A percentile compares a stretch with the other conserved stretches of the same genome.
Evolutionary conservation across 2,113 vertebrate species (phyloP).

Genomic region (Girardinichthys multiradiatus): DNA sequence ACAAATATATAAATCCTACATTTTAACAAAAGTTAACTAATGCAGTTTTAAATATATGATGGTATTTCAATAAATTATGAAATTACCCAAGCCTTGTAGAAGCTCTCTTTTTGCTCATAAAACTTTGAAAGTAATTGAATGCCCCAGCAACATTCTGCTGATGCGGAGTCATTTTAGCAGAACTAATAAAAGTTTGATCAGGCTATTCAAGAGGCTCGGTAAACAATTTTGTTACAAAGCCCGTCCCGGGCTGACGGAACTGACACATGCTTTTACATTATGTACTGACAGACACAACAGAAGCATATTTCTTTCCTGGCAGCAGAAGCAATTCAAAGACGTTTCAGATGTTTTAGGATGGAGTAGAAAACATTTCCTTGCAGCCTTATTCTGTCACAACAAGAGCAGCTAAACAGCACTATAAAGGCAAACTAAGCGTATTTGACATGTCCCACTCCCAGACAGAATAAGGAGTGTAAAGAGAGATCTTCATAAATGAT

Average conservation of each 20-base stretch:
- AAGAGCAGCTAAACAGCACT: constrained; percentile 57
- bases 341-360: constrained; percentile 73
- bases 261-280: constrained; percentile 69
- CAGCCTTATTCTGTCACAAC: constrained; percentile 80
- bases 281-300: constrained; percentile 62
- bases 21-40: no score
- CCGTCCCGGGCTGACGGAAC: constrained; percentile 49
- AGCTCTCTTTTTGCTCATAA: constrained; percentile 33
- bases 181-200: constrained; percentile 69
- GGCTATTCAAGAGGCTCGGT: constrained; percentile 61
- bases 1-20: no score
- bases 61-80: constrained; percentile 20
- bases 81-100: constrained; percentile 9
- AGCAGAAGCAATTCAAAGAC: constrained; percentile 72
- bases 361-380: constrained; percentile 66
- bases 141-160: constrained; percentile 48
- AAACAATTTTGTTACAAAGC: constrained; percentile 72
- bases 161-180: constrained; percentile 41
- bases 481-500: constrained; percentile 60
- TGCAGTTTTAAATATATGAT: constrained; percentile 34
- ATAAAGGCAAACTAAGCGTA: constrained; percentile 70
- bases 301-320: constrained; percentile 70
- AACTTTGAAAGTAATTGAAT: constrained; percentile 37
- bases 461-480: constrained; percentile 58
- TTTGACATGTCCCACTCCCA: constrained; percentile 68